Percentiles rank a stretch among this genome's conserved stretches.
Evolutionary conservation across 2,113 vertebrate genomes (phyloP).

Genomic region (Lophius piscatorius): DNA sequence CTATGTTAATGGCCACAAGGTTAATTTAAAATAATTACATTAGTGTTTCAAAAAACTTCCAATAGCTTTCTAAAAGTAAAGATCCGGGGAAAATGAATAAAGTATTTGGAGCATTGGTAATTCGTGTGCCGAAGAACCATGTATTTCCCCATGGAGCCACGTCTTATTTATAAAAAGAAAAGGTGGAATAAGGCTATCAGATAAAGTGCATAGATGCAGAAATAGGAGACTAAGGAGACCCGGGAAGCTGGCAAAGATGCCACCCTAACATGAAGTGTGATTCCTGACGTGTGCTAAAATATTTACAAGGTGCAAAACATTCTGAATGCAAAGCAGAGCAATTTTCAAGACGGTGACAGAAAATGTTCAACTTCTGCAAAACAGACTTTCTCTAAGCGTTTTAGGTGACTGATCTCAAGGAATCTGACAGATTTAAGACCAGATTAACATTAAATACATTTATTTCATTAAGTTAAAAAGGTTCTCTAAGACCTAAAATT

Average conservation of each 20-base stretch:
- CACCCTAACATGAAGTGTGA: constrained; percentile 41
- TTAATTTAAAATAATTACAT: constrained; percentile 29
- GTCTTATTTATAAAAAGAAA: constrained; percentile 22
- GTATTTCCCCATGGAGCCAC: constrained; percentile 37
- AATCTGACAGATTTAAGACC: too few species aligned
- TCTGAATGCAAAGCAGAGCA: constrained; percentile 23
- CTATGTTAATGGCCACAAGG: constrained; percentile 10
- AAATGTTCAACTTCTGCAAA: constrained; percentile 1
- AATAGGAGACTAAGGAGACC: constrained; percentile 12
- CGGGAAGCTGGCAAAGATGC: constrained; percentile 35
- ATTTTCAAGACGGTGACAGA: background rate
- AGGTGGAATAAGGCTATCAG: constrained; percentile 45
- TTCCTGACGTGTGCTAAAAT: constrained; percentile 59
- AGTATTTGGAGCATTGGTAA: constrained; percentile 50
- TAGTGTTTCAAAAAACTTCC: constrained; percentile 25
- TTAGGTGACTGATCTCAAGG: background rate
- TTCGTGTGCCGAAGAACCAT: constrained; percentile 52
- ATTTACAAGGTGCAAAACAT: constrained; percentile 41
- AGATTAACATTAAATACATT: too few species aligned
- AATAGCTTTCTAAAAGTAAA: constrained; percentile 23
- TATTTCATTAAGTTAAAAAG: too few species aligned
- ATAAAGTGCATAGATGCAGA: constrained; percentile 34
- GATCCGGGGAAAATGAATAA: constrained; percentile 32
- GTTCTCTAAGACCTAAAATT: too few species aligned
- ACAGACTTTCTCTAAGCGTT: background rate